Evolutionary conservation across 2,797 vertebrate genomes (phyloP).

Genomic region (Pygocentrus nattereri): DNA sequence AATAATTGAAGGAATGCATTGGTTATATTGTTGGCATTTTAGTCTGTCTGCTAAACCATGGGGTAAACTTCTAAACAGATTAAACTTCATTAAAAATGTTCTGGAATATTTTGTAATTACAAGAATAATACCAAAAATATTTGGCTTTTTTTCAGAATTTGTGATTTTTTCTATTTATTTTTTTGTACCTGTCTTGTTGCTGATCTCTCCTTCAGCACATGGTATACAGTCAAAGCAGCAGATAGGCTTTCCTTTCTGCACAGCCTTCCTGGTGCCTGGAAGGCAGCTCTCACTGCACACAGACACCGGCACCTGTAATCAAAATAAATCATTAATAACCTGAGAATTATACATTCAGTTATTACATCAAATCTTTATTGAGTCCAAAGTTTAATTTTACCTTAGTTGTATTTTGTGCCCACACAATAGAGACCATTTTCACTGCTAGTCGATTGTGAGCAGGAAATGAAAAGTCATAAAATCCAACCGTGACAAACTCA

Average conservation of each 20-base stretch:
- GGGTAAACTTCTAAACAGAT: too few relatives aligned
- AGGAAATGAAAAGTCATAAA: constrained; percentile 72
- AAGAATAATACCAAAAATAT: too few relatives aligned
- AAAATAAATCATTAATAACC: background rate
- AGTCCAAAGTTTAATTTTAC: constrained; percentile 24
- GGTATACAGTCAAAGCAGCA: constrained; percentile 5
- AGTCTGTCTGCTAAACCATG: too few relatives aligned
- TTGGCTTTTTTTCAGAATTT: background rate
- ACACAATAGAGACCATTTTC: constrained; percentile 61
- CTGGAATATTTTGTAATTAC: too few relatives aligned
- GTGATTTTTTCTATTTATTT: too few relatives aligned
- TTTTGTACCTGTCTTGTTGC: background rate
- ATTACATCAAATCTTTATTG: too few relatives aligned
- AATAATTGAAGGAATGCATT: too few relatives aligned
- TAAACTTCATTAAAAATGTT: too few relatives aligned
- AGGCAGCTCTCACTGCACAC: constrained; percentile 8
- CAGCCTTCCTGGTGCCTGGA: background rate
- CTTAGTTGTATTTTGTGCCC: constrained; percentile 63
- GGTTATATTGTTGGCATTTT: too few relatives aligned
- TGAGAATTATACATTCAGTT: too few relatives aligned
- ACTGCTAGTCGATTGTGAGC: constrained; percentile 62
- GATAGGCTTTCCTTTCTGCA: background rate
- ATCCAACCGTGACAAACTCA: constrained; percentile 73
- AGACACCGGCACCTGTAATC: background rate
- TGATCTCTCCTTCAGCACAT: constrained; percentile 3